Percentiles rank a stretch among this genome's conserved stretches.
Evolutionary conservation across 2,888 invertebrate genomes (phyloP).

Genomic region (Heliconius ismenius): DNA sequence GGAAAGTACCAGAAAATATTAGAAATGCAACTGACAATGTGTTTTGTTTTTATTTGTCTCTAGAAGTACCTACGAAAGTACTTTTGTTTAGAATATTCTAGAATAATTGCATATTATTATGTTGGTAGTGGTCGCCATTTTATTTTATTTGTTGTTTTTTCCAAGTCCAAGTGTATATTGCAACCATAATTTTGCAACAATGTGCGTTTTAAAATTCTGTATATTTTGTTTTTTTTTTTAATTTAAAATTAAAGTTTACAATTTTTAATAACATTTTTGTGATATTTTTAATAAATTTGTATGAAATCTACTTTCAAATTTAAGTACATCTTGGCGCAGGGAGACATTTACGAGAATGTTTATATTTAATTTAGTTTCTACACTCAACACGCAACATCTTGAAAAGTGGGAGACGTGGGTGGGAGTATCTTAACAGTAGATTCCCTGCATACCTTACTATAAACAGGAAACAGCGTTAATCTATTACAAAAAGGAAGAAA

Average conservation of each 20-base stretch:
- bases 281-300: not conserved
- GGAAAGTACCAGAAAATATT: constrained; percentile 27
- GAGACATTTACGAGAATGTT: not conserved
- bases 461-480: no score
- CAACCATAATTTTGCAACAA: not conserved
- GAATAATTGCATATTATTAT: constrained; percentile 29
- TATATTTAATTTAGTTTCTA: not conserved
- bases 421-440: no score
- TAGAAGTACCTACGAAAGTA: not conserved
- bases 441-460: no score
- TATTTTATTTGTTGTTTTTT: constrained; percentile 7
- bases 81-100: constrained; percentile 29
- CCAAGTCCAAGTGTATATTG: constrained; percentile 17
- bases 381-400: no score
- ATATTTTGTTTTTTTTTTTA: not conserved
- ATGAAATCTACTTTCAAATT: no score
- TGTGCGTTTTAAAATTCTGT: not conserved
- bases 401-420: no score
- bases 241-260: not conserved
- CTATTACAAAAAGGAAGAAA: no score
- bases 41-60: constrained; percentile 23
- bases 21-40: constrained; percentile 31
- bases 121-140: constrained; percentile 23
- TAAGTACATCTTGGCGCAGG: not conserved
- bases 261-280: not conserved